phyloP scores from a whole-genome alignment of 2,888 invertebrate species.

The Seira sanloemensis region DNA sequence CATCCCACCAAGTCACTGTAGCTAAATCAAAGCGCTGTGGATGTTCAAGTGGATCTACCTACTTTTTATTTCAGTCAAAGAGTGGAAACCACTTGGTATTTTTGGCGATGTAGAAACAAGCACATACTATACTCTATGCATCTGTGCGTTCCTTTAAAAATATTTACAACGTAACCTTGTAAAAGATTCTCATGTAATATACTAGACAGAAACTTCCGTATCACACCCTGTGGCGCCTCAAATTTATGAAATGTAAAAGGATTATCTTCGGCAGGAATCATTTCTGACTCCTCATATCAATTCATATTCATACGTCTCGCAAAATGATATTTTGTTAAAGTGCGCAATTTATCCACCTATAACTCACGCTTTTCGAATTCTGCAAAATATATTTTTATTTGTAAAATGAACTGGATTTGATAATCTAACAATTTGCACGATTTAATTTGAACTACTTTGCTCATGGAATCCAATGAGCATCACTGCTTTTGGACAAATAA shows the following conservation, averaged over 20 bases:
- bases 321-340: neutral
- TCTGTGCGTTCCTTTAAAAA: too few relatives aligned
- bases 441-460: conserved; percentile 2
- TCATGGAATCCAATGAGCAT: neutral
- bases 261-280: conserved; percentile 54
- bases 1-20: neutral
- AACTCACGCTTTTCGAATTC: neutral
- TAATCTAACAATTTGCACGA: neutral
- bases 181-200: too few relatives aligned
- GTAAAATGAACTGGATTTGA: neutral
- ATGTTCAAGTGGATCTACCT: too few relatives aligned
- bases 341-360: too few relatives aligned
- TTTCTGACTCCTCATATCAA: neutral
- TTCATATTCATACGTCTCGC: neutral
- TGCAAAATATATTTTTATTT: conserved; percentile 15
- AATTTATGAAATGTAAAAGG: conserved; percentile 46
- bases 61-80: neutral
- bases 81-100: neutral
- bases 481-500: too few relatives aligned
- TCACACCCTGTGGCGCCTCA: conserved; percentile 63
- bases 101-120: too few relatives aligned
- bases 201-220: conserved; percentile 58
- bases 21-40: neutral
- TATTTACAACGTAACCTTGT: conserved; percentile 50
- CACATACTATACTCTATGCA: too few relatives aligned